Evolutionary conservation across 2,888 invertebrate species (phyloP), one percentile per base, ranked within the genome.

Genomic region (Esperia sulphurella): DNA sequence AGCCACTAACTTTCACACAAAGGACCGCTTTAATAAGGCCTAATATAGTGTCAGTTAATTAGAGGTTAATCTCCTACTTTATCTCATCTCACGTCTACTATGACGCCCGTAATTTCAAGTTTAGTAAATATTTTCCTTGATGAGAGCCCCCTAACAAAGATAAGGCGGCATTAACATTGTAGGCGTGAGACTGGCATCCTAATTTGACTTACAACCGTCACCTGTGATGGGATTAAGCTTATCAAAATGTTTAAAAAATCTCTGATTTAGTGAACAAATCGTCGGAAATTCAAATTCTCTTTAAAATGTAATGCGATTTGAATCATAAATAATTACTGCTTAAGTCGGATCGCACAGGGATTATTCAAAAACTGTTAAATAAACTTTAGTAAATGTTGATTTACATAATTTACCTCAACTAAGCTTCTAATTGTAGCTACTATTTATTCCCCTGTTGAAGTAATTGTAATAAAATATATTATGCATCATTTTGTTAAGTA

Each of bases 101-200:
- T 57, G 58, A 62, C 65, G 71, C 70, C 57, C 65, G 70, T 81
- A 73, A 79, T 71, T 78, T 71, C 70, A 66, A 82, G 71, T 80
- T 81, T 75, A 62, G 83, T 85, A 83, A 87, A 87, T 86, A 86
- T 85, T 85, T 86, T 73, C 69, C 68, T 67, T 78, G 80, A 81
- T 75, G 77, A 74, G 64, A 68, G 67, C 63, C 62, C 62, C 52
- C 58, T 54, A 51, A 61, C 50, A 49, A 39, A 75, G 85, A 83
- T 83, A 83, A 81, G 64, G 41, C 38, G 45, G 46, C 53, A 74
- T 79, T 75, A 65, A 75, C 68, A 70, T 74, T 68, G 63, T 68
- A 60, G 57, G 55, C 72, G 62, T 71, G 67, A 57, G 68, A 68
- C 56, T 65, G 57, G 63, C 54, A 59, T 64, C 50, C 54, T 33